These are phyloP conservation scores for Epirrhoe alternata DNA, from an alignment of 2,888 invertebrate species.

Conservation along the genomic window DNA sequence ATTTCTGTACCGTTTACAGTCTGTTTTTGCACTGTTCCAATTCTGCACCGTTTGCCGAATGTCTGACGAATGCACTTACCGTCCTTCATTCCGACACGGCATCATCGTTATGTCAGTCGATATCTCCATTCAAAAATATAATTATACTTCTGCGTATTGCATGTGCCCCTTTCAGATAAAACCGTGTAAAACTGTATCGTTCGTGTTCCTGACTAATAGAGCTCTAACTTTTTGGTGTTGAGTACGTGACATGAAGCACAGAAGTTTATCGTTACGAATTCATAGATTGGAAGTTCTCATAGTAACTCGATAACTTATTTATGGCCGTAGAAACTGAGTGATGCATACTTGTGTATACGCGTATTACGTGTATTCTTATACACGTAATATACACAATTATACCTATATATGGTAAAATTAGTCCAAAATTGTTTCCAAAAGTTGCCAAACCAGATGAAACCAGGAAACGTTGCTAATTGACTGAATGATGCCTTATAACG, in stretches of 20 bases:
- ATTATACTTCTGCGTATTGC: slow-evolving; percentile 21
- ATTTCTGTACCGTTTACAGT: too few species aligned
- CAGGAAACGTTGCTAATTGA: slow-evolving; percentile 27
- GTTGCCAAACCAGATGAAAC: slow-evolving; percentile 21
- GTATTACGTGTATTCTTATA: too few species aligned
- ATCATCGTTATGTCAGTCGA: slow-evolving; percentile 19
- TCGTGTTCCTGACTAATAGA: slow-evolving; percentile 7
- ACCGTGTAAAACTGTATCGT: slow-evolving; percentile 12
- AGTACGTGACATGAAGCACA: slow-evolving; percentile 31
- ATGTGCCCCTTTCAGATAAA: slow-evolving; percentile 26
- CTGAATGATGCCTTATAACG: slow-evolving; percentile 41
- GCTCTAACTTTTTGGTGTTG: slow-evolving; percentile 9
- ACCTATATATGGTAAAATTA: not conserved
- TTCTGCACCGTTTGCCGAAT: slow-evolving; percentile 14
- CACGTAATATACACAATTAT: too few species aligned
- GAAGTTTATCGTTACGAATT: slow-evolving; percentile 1
- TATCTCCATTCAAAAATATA: slow-evolving; percentile 25
- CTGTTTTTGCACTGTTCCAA: slow-evolving; percentile 14
- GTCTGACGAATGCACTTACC: slow-evolving; percentile 16
- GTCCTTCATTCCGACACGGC: slow-evolving; percentile 19
- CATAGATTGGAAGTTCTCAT: slow-evolving; percentile 1
- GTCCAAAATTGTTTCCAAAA: not conserved
- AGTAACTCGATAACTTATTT: slow-evolving; percentile 3
- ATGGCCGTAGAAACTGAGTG: not conserved
- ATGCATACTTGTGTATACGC: not conserved